phyloP scores from a whole-genome alignment of 64 coral and sea anemone species.

The Trachythela sp. region DNA sequence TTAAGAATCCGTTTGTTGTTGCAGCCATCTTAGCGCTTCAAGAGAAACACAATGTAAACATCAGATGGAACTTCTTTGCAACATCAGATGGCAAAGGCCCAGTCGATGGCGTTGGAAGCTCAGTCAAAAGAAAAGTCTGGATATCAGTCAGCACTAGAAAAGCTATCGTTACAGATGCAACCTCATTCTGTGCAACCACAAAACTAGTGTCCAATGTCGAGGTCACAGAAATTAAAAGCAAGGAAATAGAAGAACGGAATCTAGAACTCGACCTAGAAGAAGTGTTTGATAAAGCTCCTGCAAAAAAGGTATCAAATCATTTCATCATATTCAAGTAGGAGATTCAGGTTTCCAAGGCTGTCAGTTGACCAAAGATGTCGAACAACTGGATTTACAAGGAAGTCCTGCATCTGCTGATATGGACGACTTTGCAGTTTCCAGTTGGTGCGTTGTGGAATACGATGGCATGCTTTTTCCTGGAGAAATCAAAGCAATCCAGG shows the following conservation, averaged over 20 bases:
- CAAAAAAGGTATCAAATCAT: background rate
- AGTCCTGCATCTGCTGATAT: too few species aligned
- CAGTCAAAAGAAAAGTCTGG: background rate
- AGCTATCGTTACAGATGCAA: conserved; percentile 7
- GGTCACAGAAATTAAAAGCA: background rate
- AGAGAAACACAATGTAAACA: conserved; percentile 6
- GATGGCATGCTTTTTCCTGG: background rate
- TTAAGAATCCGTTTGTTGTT: too few species aligned
- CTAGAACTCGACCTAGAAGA: background rate
- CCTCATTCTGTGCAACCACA: background rate
- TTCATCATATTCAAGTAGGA: background rate
- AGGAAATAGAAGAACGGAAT: background rate
- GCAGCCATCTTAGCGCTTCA: too few species aligned
- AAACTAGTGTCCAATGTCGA: background rate
- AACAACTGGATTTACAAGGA: background rate
- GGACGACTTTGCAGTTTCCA: background rate
- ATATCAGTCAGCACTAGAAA: background rate
- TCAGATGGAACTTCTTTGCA: conserved; percentile 8
- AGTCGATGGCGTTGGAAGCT: background rate
- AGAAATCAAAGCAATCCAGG: background rate
- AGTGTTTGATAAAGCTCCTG: background rate
- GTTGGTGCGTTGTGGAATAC: background rate
- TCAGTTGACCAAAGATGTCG: background rate
- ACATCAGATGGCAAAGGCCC: background rate
- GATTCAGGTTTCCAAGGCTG: background rate